A percentile compares a stretch with the other conserved stretches of the same genome.
Conservation (phyloP, 1,140 invertebrate genomes). For the Trichonephila clavipes region DNA sequence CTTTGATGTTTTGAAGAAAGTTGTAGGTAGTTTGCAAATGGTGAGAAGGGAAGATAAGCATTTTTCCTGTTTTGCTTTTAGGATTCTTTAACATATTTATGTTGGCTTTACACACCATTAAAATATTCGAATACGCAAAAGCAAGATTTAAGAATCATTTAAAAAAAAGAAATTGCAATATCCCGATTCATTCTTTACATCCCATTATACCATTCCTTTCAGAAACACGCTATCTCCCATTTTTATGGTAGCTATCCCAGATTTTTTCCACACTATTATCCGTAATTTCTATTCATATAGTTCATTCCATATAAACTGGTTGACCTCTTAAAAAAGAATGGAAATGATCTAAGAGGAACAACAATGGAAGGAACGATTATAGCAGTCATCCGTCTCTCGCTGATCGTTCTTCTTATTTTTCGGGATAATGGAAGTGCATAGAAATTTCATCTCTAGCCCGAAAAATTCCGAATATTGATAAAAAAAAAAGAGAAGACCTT, state of each 20-base stretch:
- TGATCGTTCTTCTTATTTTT: conserved; percentile 16
- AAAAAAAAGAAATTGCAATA: too few relatives aligned
- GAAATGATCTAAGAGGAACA: neutral
- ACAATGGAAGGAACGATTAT: neutral
- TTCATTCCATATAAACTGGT: neutral
- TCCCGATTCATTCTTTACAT: too few relatives aligned
- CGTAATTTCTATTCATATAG: conserved; percentile 8
- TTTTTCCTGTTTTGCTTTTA: too few relatives aligned
- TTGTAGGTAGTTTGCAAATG: too few relatives aligned
- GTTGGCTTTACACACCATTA: too few relatives aligned
- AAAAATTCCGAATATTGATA: conserved; percentile 14
- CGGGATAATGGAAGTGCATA: conserved; percentile 22
- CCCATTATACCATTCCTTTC: neutral
- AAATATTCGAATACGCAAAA: too few relatives aligned
- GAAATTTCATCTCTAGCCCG: conserved; percentile 24
- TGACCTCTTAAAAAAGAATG: neutral
- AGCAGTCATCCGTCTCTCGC: neutral
- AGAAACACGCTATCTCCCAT: neutral
- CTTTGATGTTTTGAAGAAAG: too few relatives aligned
- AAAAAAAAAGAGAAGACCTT: neutral
- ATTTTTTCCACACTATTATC: neutral
- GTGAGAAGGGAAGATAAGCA: too few relatives aligned
- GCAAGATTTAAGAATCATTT: too few relatives aligned
- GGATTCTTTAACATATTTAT: too few relatives aligned
- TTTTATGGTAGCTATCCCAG: neutral